phyloP scores from a whole-genome alignment of 2,113 vertebrate species.

The Clarias batrachus region DNA sequence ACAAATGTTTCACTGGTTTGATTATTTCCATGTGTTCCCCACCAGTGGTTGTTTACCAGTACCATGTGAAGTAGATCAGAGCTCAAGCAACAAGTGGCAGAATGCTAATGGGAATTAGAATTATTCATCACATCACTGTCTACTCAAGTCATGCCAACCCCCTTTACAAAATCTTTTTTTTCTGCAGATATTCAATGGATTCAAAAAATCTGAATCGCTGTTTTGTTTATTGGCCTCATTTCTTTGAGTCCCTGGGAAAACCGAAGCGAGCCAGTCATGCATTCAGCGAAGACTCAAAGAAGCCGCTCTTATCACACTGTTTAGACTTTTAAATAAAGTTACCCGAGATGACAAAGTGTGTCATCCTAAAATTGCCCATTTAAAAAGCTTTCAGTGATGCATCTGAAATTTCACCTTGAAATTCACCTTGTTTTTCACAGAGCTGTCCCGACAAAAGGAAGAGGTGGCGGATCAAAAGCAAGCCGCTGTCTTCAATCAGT shows the following conservation, averaged over 20 bases:
- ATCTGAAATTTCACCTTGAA: conserved; percentile 36
- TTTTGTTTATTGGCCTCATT: conserved; percentile 22
- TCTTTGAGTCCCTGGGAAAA: conserved; percentile 9
- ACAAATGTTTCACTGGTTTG: background rate
- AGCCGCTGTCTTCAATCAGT: conserved; percentile 36
- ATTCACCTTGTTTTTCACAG: conserved; percentile 14
- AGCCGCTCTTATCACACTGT: background rate
- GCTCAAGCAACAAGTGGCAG: background rate
- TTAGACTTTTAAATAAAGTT: conserved; percentile 41
- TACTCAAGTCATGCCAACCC: background rate
- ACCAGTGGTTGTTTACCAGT: background rate
- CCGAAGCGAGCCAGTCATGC: background rate
- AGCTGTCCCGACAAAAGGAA: conserved; percentile 31
- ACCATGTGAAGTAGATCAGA: background rate
- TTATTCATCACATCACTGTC: background rate
- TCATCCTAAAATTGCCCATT: conserved; percentile 21
- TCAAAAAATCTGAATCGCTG: background rate
- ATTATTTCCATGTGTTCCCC: background rate
- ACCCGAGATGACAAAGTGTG: conserved; percentile 19
- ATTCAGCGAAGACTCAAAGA: conserved; percentile 15
- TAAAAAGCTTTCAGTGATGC: conserved; percentile 19
- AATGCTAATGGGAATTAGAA: background rate
- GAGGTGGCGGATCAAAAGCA: conserved; percentile 27
- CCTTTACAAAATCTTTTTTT: background rate
- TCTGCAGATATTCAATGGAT: background rate